phyloP scores from a whole-genome alignment of 2,888 invertebrate genomes.

The Phalera bucephala region DNA sequence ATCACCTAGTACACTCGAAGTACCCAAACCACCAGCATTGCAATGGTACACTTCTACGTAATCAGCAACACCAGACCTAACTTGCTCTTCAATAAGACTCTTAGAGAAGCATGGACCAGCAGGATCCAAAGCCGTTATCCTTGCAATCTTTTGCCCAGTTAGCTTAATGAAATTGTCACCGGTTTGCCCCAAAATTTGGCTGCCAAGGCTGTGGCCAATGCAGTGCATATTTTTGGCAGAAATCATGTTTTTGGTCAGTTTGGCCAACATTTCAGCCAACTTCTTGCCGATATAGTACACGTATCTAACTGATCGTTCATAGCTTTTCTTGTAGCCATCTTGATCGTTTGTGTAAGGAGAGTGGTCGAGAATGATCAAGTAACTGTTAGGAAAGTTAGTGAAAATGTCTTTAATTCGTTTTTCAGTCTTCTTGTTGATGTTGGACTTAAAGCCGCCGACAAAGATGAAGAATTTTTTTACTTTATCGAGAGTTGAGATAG shows the following conservation, averaged over 20 bases:
- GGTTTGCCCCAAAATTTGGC: constrained; percentile 63
- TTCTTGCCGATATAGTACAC: constrained; percentile 69
- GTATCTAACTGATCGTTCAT: constrained; percentile 65
- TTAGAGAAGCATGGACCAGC: constrained; percentile 74
- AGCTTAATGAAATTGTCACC: constrained; percentile 52
- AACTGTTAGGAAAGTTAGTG: constrained; percentile 57
- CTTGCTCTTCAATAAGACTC: constrained; percentile 62
- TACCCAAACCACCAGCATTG: constrained; percentile 79
- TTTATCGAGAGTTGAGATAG: constrained; percentile 47
- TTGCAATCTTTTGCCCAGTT: constrained; percentile 53
- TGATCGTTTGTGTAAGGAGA: constrained; percentile 65
- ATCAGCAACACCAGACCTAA: constrained; percentile 80
- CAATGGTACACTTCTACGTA: constrained; percentile 85
- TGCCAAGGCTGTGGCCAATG: constrained; percentile 70
- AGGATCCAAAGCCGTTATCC: constrained; percentile 70
- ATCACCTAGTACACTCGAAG: constrained; percentile 75
- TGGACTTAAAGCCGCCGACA: constrained; percentile 66
- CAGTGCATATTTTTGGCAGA: constrained; percentile 60
- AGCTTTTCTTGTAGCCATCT: constrained; percentile 58
- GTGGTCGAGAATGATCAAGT: constrained; percentile 72
- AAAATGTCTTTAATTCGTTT: constrained; percentile 61
- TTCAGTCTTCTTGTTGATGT: constrained; percentile 62
- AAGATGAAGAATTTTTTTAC: constrained; percentile 58
- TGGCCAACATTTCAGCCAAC: constrained; percentile 52
- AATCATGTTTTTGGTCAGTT: constrained; percentile 50